Percentiles rank a stretch among this genome's conserved stretches.
Evolutionary conservation across 2,888 invertebrate species (phyloP).

Genomic region (Rugalucina vietnamica): DNA sequence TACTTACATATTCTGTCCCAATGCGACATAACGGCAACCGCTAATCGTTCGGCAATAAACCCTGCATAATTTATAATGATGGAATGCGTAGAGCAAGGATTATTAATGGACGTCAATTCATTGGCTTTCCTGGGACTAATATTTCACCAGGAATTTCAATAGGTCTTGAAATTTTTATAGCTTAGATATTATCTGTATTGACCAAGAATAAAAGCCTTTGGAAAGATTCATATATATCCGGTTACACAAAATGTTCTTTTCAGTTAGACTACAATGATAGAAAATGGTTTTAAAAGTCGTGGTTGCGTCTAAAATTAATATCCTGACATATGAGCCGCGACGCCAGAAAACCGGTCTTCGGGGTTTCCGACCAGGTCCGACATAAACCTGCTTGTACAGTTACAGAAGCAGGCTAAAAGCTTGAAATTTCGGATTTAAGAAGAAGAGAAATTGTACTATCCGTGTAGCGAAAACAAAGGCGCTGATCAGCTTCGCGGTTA

Average conservation of each 20-base stretch:
- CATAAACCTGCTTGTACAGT: no score
- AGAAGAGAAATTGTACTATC: no score
- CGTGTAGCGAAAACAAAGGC: no score
- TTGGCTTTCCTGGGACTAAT: slow-evolving; percentile 30
- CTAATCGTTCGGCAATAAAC: neutral
- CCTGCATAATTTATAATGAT: slow-evolving; percentile 36
- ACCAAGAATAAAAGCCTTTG: neutral
- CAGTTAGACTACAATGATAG: neutral
- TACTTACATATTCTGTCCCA: neutral
- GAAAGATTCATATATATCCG: neutral
- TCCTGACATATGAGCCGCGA: neutral
- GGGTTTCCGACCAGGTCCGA: no score
- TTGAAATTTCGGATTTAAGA: no score
- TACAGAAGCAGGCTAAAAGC: no score
- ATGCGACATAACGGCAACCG: neutral
- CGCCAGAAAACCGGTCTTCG: no score
- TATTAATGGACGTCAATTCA: slow-evolving; percentile 2
- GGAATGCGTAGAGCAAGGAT: slow-evolving; percentile 15
- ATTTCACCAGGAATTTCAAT: slow-evolving; percentile 31
- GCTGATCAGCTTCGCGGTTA: no score
- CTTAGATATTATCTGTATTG: slow-evolving; percentile 21
- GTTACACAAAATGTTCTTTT: neutral
- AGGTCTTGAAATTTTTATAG: slow-evolving; percentile 50
- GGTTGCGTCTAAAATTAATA: neutral
- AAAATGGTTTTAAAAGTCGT: neutral